These are phyloP conservation scores for Tragelaphus scriptus DNA, from an alignment of 2,113 vertebrate genomes.

Conservation along the genomic window DNA sequence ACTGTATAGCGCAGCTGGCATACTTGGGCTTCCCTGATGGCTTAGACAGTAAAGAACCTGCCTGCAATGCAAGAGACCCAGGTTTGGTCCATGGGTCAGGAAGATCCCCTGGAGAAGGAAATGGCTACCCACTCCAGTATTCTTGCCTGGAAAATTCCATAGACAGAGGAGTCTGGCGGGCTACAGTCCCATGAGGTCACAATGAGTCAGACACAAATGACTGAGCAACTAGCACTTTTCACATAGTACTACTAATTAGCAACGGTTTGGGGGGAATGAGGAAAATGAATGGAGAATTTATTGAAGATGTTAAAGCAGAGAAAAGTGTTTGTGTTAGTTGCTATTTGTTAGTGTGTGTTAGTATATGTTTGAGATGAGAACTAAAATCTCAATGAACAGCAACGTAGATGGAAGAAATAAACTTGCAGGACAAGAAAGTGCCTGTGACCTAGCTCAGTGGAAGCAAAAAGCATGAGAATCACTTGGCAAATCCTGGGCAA, in stretches of 20 bases:
- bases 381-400: background rate
- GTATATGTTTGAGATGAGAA: background rate
- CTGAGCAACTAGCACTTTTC: background rate
- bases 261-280: background rate
- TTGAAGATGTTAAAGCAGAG: constrained; percentile 1
- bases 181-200: background rate
- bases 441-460: background rate
- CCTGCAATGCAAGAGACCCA: background rate
- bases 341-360: background rate
- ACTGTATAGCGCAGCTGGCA: background rate
- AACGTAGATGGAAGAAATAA: background rate
- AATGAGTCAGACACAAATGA: background rate
- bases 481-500: background rate
- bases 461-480: background rate
- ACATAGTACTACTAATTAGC: background rate
- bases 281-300: background rate
- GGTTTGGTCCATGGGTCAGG: background rate
- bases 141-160: background rate
- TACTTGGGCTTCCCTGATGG: background rate
- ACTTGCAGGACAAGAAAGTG: background rate
- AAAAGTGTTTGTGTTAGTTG: background rate
- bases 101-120: background rate
- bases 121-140: background rate
- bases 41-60: background rate
- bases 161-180: background rate